Conservation (phyloP, 1,140 invertebrate genomes). For the Pogonomyrmex barbatus region DNA sequence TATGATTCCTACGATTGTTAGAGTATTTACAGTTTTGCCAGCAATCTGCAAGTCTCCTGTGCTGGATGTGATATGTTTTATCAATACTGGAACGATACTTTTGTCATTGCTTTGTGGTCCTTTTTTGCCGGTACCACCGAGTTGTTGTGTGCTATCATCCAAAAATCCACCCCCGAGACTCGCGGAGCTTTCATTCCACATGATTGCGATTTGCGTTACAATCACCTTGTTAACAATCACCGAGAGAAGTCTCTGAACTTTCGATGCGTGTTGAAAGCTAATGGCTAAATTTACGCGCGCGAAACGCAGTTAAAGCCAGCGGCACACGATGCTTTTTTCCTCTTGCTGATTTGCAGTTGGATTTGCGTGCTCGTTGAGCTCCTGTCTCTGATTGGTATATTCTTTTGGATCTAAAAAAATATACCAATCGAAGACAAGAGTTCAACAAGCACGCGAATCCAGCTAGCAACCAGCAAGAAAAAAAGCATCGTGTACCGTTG, state of each 20-base stretch:
- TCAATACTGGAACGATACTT: slow-evolving; percentile 78
- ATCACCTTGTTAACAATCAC: background rate
- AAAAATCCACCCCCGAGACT: slow-evolving; percentile 75
- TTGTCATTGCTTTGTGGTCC: slow-evolving; percentile 69
- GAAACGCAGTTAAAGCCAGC: background rate
- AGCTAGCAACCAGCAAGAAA: no score
- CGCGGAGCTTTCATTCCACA: slow-evolving; percentile 75
- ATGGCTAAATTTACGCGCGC: slow-evolving; percentile 13
- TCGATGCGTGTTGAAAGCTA: no score
- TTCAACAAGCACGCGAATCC: no score
- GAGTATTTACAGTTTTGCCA: slow-evolving; percentile 71
- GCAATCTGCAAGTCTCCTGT: slow-evolving; percentile 75
- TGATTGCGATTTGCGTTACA: background rate
- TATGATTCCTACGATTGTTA: slow-evolving; percentile 78
- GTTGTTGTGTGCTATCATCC: slow-evolving; percentile 65
- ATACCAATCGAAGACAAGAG: no score
- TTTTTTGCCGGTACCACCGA: background rate
- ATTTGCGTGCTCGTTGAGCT: no score
- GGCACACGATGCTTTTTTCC: no score
- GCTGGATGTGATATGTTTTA: slow-evolving; percentile 72
- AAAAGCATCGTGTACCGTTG: no score
- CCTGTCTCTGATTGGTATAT: no score
- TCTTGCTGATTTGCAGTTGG: no score
- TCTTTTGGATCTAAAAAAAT: no score
- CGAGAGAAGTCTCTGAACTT: no score